A percentile compares a stretch with the other conserved stretches of the same genome.
These are phyloP conservation scores for Apeira syringaria DNA, from an alignment of 2,888 invertebrate species.

Conservation along the genomic window DNA sequence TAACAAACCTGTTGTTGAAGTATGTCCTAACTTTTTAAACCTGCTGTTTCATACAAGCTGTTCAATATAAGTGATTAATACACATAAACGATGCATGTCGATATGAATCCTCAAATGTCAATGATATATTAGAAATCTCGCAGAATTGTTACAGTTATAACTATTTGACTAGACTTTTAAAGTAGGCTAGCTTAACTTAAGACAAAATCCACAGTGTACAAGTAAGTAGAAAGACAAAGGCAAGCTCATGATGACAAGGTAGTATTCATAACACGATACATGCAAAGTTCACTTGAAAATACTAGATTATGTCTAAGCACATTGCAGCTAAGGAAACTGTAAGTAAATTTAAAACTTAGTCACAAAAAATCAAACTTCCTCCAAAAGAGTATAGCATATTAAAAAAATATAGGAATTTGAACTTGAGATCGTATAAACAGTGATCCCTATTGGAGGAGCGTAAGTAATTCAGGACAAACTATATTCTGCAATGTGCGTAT, in stretches of 20 bases:
- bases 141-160: constrained; percentile 51
- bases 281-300: constrained; percentile 1
- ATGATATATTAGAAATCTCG: background rate
- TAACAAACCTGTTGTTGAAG: constrained; percentile 29
- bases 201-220: constrained; percentile 2
- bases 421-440: too few species aligned
- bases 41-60: constrained; percentile 1
- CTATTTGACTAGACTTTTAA: constrained; percentile 43
- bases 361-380: too few species aligned
- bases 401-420: too few species aligned
- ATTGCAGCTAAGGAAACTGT: too few species aligned
- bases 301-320: too few species aligned
- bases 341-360: too few species aligned
- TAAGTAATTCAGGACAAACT: too few species aligned
- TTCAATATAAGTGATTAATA: too few species aligned
- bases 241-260: background rate
- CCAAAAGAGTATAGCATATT: too few species aligned
- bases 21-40: background rate
- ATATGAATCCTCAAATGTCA: background rate
- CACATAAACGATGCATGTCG: too few species aligned
- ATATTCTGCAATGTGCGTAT: constrained; percentile 1
- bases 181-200: constrained; percentile 46
- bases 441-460: too few species aligned
- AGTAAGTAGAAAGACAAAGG: constrained; percentile 35
- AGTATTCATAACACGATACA: constrained; percentile 11